Evolutionary conservation across 1,140 invertebrate species (phyloP).

Genomic region (Cyclina sinensis): DNA sequence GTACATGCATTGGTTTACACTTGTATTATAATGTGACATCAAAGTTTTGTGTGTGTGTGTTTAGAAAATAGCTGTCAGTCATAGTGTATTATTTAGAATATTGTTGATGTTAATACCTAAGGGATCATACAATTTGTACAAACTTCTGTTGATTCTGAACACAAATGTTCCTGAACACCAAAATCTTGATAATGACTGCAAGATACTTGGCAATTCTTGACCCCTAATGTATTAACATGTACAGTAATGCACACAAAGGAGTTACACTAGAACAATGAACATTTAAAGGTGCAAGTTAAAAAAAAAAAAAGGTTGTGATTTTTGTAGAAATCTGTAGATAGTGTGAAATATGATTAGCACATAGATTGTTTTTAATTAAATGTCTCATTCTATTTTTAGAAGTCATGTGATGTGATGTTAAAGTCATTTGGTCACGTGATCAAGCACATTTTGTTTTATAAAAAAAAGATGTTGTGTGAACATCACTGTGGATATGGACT

Average conservation of each 20-base stretch:
- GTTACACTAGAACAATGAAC: slow-evolving; percentile 31
- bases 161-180: background rate
- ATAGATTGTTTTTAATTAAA: slow-evolving; percentile 50
- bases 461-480: slow-evolving; percentile 12
- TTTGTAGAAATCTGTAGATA: slow-evolving; percentile 50
- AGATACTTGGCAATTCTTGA: no score
- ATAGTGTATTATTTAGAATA: background rate
- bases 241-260: background rate
- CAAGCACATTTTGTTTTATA: slow-evolving; percentile 55
- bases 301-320: slow-evolving; percentile 43
- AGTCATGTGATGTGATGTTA: slow-evolving; percentile 51
- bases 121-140: background rate
- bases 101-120: background rate
- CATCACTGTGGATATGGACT: background rate
- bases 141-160: background rate
- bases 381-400: slow-evolving; percentile 64
- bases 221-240: background rate
- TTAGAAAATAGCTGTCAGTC: background rate
- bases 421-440: slow-evolving; percentile 48
- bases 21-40: background rate
- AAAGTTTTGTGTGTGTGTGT: background rate
- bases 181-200: background rate
- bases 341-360: slow-evolving; percentile 34
- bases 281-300: slow-evolving; percentile 54
- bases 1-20: background rate